Evolutionary conservation across 2,113 vertebrate species (phyloP).

Genomic region (Pipra filicauda): DNA sequence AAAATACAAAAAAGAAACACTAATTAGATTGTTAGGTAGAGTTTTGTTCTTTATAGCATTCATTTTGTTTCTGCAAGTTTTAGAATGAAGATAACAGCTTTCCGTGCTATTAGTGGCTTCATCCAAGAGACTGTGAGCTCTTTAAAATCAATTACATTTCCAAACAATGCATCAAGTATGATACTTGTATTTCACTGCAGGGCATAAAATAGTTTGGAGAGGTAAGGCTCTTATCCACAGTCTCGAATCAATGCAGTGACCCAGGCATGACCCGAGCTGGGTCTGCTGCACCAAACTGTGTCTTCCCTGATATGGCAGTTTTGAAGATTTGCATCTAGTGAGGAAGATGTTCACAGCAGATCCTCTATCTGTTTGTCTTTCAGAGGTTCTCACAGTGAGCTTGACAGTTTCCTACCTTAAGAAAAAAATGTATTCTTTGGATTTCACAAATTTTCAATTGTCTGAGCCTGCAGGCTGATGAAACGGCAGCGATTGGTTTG

Average conservation of each 20-base stretch:
- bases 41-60: neutral
- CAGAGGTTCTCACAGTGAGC: neutral
- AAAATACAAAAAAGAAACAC: neutral
- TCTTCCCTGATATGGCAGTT: neutral
- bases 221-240: neutral
- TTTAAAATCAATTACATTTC: conserved; percentile 24
- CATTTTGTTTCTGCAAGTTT: neutral
- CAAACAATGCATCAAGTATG: neutral
- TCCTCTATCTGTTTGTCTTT: neutral
- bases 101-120: neutral
- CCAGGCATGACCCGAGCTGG: neutral
- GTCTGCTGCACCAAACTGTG: neutral
- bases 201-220: neutral
- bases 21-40: neutral
- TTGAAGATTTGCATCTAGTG: conserved; percentile 21
- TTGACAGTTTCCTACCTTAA: neutral
- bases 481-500: neutral
- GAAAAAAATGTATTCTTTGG: neutral
- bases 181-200: neutral
- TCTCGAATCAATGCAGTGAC: neutral
- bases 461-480: neutral
- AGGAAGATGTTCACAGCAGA: neutral
- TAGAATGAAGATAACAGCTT: neutral
- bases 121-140: neutral
- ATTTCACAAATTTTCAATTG: neutral